These are phyloP conservation scores for Coelopa frigida DNA, from an alignment of 1,140 invertebrate genomes.

Conservation along the genomic window DNA sequence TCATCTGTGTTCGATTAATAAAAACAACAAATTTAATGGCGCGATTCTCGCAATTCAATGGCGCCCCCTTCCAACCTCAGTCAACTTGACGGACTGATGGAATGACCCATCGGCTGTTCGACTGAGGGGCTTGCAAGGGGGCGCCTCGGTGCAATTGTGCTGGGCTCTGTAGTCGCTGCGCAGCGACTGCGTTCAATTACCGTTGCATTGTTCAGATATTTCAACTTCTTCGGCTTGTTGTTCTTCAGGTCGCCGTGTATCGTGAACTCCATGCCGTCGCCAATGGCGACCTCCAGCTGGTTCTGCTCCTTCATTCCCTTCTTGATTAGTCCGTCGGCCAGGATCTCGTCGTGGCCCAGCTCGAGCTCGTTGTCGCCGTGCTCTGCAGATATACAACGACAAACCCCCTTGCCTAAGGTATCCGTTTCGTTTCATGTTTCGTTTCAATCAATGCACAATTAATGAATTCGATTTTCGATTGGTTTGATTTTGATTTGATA, in stretches of 20 bases:
- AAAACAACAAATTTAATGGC: neutral
- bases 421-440: slow-evolving; percentile 22
- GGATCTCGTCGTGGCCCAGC: slow-evolving; percentile 63
- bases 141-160: neutral
- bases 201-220: slow-evolving; percentile 65
- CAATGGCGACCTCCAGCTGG: slow-evolving; percentile 80
- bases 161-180: neutral
- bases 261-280: slow-evolving; percentile 84
- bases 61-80: no score
- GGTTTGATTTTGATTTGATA: no score
- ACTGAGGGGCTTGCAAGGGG: no score
- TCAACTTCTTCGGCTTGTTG: slow-evolving; percentile 63
- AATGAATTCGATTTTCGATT: neutral
- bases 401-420: slow-evolving; percentile 46
- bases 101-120: no score
- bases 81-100: no score
- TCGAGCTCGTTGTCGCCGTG: slow-evolving; percentile 56
- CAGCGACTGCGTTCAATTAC: slow-evolving; percentile 40
- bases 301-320: slow-evolving; percentile 82
- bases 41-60: no score
- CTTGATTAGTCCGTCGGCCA: slow-evolving; percentile 76
- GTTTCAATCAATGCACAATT: slow-evolving; percentile 6
- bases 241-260: slow-evolving; percentile 77
- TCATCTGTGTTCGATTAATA: slow-evolving; percentile 31
- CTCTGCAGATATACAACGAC: slow-evolving; percentile 59